phyloP scores from a whole-genome alignment of 2,888 invertebrate genomes.

The Noctua janthe region DNA sequence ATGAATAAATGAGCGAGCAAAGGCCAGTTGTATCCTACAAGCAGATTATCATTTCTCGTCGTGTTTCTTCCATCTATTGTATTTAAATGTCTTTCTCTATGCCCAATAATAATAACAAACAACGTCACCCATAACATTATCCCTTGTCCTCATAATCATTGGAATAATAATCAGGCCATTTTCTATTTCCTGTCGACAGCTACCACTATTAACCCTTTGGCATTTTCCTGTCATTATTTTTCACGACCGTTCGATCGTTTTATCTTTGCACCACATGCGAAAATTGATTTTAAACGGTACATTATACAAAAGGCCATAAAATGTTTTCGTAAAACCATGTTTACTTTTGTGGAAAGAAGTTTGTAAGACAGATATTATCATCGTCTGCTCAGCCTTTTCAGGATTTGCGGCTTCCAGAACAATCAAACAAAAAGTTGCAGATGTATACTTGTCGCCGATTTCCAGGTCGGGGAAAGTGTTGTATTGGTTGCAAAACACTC shows the following conservation, averaged over 20 bases:
- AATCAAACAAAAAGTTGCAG: background rate
- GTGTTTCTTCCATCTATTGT: background rate
- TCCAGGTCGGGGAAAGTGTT: background rate
- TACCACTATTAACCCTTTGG: slow-evolving; percentile 20
- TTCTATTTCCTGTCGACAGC: slow-evolving; percentile 4
- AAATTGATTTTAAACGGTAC: slow-evolving; percentile 1
- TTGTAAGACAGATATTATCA: background rate
- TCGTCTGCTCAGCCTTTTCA: background rate
- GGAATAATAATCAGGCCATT: slow-evolving; percentile 22
- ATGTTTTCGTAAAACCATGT: background rate
- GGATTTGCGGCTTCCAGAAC: background rate
- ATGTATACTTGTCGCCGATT: background rate
- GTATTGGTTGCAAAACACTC: background rate
- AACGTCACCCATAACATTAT: slow-evolving; percentile 7
- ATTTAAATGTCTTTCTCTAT: background rate
- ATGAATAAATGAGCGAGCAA: background rate
- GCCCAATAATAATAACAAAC: slow-evolving; percentile 7
- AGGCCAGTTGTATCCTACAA: background rate
- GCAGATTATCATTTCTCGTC: background rate
- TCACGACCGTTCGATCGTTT: slow-evolving; percentile 40
- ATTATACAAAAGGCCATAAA: background rate
- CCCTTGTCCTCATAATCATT: slow-evolving; percentile 15
- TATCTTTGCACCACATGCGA: slow-evolving; percentile 45
- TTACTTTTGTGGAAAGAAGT: background rate
- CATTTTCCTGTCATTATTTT: slow-evolving; percentile 37